A percentile compares a stretch with the other conserved stretches of the same genome.
Conservation (phyloP, 2,888 invertebrate species). For the Lagria hirta region DNA sequence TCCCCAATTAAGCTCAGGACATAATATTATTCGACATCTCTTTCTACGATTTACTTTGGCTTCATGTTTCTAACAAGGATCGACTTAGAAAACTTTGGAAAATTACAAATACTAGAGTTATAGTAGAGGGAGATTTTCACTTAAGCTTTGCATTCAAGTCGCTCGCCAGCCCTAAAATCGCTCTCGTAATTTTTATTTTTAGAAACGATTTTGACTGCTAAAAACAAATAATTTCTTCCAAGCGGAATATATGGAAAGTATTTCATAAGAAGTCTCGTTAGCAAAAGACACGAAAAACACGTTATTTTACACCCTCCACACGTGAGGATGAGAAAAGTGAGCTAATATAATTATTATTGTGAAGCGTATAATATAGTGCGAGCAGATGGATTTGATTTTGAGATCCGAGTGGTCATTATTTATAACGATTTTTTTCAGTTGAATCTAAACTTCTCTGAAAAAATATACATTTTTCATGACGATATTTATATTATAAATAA, state of each 20-base stretch:
- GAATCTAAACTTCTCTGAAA: too few relatives aligned
- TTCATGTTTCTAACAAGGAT: constrained; percentile 8
- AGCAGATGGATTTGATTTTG: too few relatives aligned
- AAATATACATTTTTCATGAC: too few relatives aligned
- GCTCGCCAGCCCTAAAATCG: constrained; percentile 25
- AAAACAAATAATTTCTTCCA: background rate
- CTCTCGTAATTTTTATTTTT: constrained; percentile 25
- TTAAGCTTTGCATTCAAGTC: constrained; percentile 29
- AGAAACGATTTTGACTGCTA: constrained; percentile 18
- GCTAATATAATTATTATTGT: too few relatives aligned
- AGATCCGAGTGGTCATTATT: too few relatives aligned
- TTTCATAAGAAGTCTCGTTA: constrained; percentile 14
- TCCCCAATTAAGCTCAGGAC: constrained; percentile 21
- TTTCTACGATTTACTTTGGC: constrained; percentile 9
- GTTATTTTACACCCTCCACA: too few relatives aligned
- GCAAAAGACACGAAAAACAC: constrained; percentile 11
- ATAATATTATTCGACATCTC: constrained; percentile 18
- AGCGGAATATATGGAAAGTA: too few relatives aligned
- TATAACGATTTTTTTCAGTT: too few relatives aligned
- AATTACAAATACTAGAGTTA: constrained; percentile 20
- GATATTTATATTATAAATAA: too few relatives aligned
- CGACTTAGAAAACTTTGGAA: background rate
- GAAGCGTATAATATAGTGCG: too few relatives aligned
- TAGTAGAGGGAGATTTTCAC: constrained; percentile 17
- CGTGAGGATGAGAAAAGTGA: too few relatives aligned